A percentile compares a stretch with the other conserved stretches of the same genome.
These are phyloP conservation scores for Sebastes steindachneri DNA, from an alignment of 2,797 vertebrate genomes.

Conservation along the genomic window DNA sequence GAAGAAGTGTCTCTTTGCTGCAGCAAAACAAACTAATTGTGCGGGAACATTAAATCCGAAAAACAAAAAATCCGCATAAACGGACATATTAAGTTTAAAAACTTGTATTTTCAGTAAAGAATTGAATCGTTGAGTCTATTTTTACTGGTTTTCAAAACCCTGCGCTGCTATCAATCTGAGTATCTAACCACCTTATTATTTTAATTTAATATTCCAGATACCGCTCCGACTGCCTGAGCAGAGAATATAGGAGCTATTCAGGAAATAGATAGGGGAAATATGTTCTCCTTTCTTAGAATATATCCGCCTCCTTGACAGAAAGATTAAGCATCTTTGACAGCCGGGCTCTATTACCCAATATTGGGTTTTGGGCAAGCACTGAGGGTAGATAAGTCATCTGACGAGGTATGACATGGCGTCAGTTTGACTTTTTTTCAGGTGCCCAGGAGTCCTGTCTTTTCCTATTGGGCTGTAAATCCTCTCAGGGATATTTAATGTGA, in stretches of 20 bases:
- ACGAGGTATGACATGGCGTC: conserved; percentile 50
- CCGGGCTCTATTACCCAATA: conserved; percentile 75
- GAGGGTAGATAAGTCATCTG: conserved; percentile 75
- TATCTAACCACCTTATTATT: conserved; percentile 37
- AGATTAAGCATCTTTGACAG: conserved; percentile 80
- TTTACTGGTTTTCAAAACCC: background rate
- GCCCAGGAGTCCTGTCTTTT: conserved; percentile 38
- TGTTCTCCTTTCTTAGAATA: conserved; percentile 73
- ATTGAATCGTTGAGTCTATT: background rate
- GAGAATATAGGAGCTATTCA: conserved; percentile 46
- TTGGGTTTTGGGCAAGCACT: conserved; percentile 72
- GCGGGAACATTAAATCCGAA: background rate
- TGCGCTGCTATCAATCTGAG: background rate
- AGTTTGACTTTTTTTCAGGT: conserved; percentile 59
- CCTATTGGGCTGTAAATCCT: conserved; percentile 58
- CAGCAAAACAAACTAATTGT: background rate
- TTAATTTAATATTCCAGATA: conserved; percentile 38
- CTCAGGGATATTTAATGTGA: conserved; percentile 49
- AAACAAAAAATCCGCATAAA: background rate
- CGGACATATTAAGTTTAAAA: background rate
- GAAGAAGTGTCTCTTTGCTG: background rate
- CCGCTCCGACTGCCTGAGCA: conserved; percentile 22
- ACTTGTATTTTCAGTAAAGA: background rate
- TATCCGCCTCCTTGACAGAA: conserved; percentile 71
- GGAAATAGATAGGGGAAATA: conserved; percentile 57